Conservation (phyloP, 2,797 vertebrate species). For the Paramormyrops hopkinsi region DNA sequence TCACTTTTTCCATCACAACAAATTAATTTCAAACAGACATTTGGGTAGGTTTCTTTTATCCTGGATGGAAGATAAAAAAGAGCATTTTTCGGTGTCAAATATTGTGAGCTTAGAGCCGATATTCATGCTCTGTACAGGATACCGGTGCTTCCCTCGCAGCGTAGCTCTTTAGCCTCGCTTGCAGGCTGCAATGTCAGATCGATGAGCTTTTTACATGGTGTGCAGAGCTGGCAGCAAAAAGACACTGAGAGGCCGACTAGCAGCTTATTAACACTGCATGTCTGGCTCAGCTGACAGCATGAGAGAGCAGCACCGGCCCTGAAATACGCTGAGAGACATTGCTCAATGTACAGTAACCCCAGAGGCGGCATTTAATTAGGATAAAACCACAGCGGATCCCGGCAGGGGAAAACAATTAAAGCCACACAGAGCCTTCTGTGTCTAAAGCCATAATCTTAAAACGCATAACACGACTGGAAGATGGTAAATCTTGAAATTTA, state of each 20-base stretch:
- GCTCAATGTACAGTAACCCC: background rate
- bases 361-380: background rate
- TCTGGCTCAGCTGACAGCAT: background rate
- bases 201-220: background rate
- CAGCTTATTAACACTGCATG: background rate
- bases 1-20: background rate
- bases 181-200: background rate
- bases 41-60: background rate
- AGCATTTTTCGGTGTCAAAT: background rate
- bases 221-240: background rate
- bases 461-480: background rate
- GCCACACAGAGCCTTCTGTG: background rate
- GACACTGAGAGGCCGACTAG: background rate
- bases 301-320: background rate
- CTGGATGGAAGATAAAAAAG: background rate
- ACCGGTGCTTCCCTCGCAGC: background rate
- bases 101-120: background rate
- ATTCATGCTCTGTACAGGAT: background rate
- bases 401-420: constrained; percentile 18
- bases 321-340: background rate
- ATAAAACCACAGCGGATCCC: background rate
- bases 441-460: background rate
- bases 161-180: background rate
- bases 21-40: background rate
- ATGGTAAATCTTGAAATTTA: background rate